Evolutionary conservation across 2,113 vertebrate genomes (phyloP), one percentile per base, ranked within the genome.

Genomic region (Malurus melanocephalus): DNA sequence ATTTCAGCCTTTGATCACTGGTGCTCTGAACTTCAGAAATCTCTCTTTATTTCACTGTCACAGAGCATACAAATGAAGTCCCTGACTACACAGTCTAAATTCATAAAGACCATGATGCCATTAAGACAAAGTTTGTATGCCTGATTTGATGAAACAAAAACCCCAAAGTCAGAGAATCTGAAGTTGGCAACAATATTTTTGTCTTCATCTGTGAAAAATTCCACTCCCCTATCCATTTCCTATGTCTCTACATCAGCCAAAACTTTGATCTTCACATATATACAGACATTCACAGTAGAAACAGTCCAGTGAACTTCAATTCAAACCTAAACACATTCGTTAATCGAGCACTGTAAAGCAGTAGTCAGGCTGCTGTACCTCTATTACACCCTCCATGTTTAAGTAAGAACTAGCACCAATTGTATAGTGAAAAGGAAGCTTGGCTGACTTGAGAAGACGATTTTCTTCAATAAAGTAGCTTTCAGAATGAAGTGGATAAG

Each of bases 11-110:
- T 49, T 18, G 21, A 48, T 82, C 59, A 42, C 20, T 35, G 43
- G 42, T 48, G 76, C 26, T 73, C n/a, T 30, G 16, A 79, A 88
- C 55, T 93, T 87, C 71, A 90, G 59, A 96, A 93, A 92, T 35
- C 66, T 79, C 67, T 28, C 9, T 68, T 85, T 66, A 78, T 85
- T 94, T 74, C 80, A 64, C 67, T 94, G 90, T 88, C 94, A 95
- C 53, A 91, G 53, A 92, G 72, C 68, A 92, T n/a, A 94, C 66
- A 91, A 93, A 92, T 94, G 68, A 85, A 91, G n/a, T 66, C 73
- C 56, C 86, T 82, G 59, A 92, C 76, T 95, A 88, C 64, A 78
- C 17, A 94, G 62, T 80, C 53, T 32, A 86, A 91, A 92, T 90
- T 94, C 87, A 88, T 48, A 43, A 69, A 93, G 67, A 92, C 88